Base-by-base conservation (phyloP, 2,888 invertebrate species). In the Mactromeris polynyma region DNA sequence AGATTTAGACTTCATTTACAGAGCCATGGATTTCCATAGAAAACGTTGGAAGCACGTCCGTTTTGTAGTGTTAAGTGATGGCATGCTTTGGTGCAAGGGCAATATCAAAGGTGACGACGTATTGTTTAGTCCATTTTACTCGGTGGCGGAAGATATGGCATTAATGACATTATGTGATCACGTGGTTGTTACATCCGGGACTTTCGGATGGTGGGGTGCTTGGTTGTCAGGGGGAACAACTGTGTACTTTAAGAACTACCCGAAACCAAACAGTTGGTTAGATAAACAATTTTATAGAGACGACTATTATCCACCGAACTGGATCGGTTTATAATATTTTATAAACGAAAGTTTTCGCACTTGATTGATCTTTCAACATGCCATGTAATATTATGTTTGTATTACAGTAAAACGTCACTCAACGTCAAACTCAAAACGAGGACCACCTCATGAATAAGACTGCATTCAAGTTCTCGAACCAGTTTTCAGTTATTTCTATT, bases 131-230 rank as follows among this genome's bases (percentile, higher is more conserved):
- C 86, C 90, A 17, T 91, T 90, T 42, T 87, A 89, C 31, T 83
- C 79, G 33, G 84, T 89, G 0, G 92, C 87, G 17, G 89, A 87
- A 7, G 95, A 95, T 78, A 78, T 95, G 83, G 94, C 93, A 4
- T 79, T 94, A 7, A 87, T 95, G 81, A 87, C 94, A 9, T 79
- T 85, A 9, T 93, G 94, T 86, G 93, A 94, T 40, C 97, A 97
- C 94, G 97, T 97, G 51, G 97, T 97, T 42, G 92, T 96, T 2
- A 95, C 95, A n/a, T 89, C 94, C 79, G 96, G 96, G 7, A 94
- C 95, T 7, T 96, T 94, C 88, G 96, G 96, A 0, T 96, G 95
- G 94, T 96, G 96, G 96, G 94, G 94, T 17, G 96, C 94, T 7
- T 96, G 95, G 90, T 83, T 96, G 31, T 90, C 94, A 17, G 95